A percentile compares a stretch with the other conserved stretches of the same genome.
Evolutionary conservation across 2,888 invertebrate genomes (phyloP).

Genomic region (Trachelus troglodyta): DNA sequence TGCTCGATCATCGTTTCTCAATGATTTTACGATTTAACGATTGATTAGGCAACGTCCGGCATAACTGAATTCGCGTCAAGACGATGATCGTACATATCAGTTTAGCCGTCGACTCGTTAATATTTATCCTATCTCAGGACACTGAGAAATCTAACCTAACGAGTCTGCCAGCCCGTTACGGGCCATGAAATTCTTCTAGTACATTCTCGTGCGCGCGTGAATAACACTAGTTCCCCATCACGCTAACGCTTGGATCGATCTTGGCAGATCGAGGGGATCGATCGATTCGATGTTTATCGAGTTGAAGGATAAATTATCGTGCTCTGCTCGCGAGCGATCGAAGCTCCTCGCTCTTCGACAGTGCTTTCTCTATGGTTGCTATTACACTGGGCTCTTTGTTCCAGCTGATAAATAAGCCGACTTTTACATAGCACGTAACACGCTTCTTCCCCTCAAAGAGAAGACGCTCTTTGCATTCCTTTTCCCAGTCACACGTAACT

Average conservation of each 20-base stretch:
- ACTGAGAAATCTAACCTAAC: background rate
- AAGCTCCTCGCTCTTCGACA: background rate
- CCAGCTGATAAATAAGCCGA: background rate
- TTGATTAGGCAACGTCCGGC: conserved; percentile 28
- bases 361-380: conserved; percentile 10
- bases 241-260: background rate
- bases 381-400: conserved; percentile 4
- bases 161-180: background rate
- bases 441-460: background rate
- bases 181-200: background rate
- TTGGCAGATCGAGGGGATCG: background rate
- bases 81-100: background rate
- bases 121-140: background rate
- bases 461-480: background rate
- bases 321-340: background rate
- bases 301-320: background rate
- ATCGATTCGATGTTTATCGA: background rate
- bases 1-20: conserved; percentile 31
- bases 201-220: background rate
- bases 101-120: background rate
- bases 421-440: background rate
- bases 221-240: background rate
- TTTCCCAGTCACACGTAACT: background rate
- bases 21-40: conserved; percentile 30
- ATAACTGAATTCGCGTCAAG: too few species aligned